Evolutionary conservation across 1,140 invertebrate genomes (phyloP).

Genomic region (Harpegnathos saltator): DNA sequence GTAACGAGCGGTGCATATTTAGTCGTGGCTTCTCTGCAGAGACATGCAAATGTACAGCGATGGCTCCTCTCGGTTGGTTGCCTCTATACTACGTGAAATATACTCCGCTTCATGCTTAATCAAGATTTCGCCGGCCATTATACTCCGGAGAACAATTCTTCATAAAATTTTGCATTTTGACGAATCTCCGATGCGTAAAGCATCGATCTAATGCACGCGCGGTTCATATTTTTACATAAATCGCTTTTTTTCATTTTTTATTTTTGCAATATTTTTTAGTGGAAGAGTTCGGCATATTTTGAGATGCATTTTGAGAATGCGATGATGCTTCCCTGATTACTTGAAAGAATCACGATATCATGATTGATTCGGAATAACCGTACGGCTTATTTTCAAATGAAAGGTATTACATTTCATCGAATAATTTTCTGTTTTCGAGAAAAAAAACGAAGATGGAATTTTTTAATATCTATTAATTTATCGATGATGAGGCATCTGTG

Average conservation of each 20-base stretch:
- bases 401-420: too few relatives aligned
- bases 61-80: conserved; percentile 67
- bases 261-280: not conserved
- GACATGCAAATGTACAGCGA: conserved; percentile 71
- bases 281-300: too few relatives aligned
- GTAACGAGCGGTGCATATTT: conserved; percentile 72
- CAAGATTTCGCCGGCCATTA: conserved; percentile 68
- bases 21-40: conserved; percentile 68
- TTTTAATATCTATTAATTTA: too few relatives aligned
- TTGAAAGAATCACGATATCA: too few relatives aligned
- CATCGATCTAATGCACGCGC: too few relatives aligned
- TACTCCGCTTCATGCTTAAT: conserved; percentile 70
- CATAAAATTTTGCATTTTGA: conserved; percentile 52
- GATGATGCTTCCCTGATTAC: too few relatives aligned
- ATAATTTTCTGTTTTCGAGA: too few relatives aligned
- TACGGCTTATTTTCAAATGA: too few relatives aligned
- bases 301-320: too few relatives aligned
- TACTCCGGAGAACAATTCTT: conserved; percentile 55
- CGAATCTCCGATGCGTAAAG: conserved; percentile 42
- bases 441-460: too few relatives aligned
- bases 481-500: too few relatives aligned
- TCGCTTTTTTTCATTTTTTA: conserved; percentile 5
- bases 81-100: conserved; percentile 64
- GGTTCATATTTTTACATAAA: conserved; percentile 22
- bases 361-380: too few relatives aligned